Evolutionary conservation across 2,113 vertebrate genomes (phyloP).

Genomic region (Ameiurus melas): DNA sequence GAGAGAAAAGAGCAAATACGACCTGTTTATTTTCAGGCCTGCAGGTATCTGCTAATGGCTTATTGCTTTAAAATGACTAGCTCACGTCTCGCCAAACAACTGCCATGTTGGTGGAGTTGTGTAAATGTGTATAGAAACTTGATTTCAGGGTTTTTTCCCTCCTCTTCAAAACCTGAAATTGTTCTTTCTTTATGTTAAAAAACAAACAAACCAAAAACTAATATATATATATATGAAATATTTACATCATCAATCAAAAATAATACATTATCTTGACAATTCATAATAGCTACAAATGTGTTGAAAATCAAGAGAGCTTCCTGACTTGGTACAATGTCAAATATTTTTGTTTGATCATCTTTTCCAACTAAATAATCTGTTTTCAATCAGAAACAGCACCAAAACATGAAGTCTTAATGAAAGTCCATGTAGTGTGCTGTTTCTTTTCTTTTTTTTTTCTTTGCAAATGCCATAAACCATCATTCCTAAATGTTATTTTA

Average conservation of each 20-base stretch:
- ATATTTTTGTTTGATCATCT: conserved; percentile 56
- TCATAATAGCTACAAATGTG: conserved; percentile 8
- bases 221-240: too few relatives aligned
- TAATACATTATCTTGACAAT: conserved; percentile 1
- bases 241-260: background rate
- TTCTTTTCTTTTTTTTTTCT: background rate
- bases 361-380: conserved; percentile 47
- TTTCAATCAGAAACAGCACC: conserved; percentile 35
- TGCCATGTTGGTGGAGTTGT: conserved; percentile 48
- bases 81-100: conserved; percentile 65
- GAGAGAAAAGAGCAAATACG: conserved; percentile 53
- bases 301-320: conserved; percentile 28
- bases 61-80: conserved; percentile 69
- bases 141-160: background rate
- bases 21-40: conserved; percentile 69
- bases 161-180: background rate
- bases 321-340: conserved; percentile 37
- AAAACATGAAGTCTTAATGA: conserved; percentile 31
- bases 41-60: conserved; percentile 67
- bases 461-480: conserved; percentile 34
- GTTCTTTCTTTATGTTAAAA: background rate
- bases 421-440: background rate
- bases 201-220: too few relatives aligned
- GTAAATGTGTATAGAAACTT: conserved; percentile 12
- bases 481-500: conserved; percentile 49